Base-by-base conservation (phyloP, 2,888 invertebrate species). In the Spicauda simplicius region DNA sequence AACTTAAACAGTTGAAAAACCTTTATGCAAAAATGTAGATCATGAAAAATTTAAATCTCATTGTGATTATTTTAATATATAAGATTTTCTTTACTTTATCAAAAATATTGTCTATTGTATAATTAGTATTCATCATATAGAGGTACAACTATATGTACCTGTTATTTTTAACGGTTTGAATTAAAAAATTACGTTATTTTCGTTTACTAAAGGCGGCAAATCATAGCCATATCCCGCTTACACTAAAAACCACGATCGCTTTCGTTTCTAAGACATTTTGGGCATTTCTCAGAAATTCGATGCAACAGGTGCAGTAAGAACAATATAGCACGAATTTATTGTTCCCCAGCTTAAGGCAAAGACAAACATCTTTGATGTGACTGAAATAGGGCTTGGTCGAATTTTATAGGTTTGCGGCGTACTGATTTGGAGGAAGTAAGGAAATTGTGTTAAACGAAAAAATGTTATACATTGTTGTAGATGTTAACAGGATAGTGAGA, bases 341-440 rank as follows among this genome's bases (percentile, higher is more conserved):
- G 77, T 74, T 75, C 61, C 64, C 52, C 69, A 48, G 70, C 66
- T 69, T 25, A 25, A 25, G 25, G 25, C 25, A 63, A 74, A 73
- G 66, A 73, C 53, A 70, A 74, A 73, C 72, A 73, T 66, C 79
- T 79, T 79, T 79, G 79, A 78, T 74, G 77, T 77, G 68, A 71
- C 75, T 45, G 64, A 75, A 76, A 74, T 77, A 77, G 74, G 56
- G 62, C 41, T 33, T 62, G 65, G 61, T 63, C 57, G 61, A 59
- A 68, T 71, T 77, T 76, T 65, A 59, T 65, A 45, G 62, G 53
- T 59, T 45, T 54, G 65, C 41, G 65, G 59, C 45, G 12, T 41
- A 33, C 30, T 56, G 41, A 20, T n/a, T 2, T 50, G 25, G 16
- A 18, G 48, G 11, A 48, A 50, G 48, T 48, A 16, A 14, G 6